phyloP scores from a whole-genome alignment of 1,140 invertebrate genomes.

The Platorchestia sp. region DNA sequence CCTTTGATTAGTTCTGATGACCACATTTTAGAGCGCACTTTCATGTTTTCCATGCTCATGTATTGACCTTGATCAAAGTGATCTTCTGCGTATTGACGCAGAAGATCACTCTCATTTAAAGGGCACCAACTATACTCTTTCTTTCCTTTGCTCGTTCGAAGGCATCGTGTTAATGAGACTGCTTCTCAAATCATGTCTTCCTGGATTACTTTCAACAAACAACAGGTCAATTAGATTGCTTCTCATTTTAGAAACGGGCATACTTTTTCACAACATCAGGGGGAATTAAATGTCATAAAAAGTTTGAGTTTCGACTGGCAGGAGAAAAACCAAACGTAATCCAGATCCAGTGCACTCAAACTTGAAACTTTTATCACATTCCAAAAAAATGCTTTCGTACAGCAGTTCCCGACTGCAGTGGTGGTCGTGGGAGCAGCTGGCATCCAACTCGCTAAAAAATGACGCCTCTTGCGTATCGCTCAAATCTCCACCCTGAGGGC shows the following conservation, averaged over 20 bases:
- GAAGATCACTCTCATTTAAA: too few species aligned
- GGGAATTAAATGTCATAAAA: neutral
- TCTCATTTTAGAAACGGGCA: neutral
- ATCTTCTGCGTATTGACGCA: too few species aligned
- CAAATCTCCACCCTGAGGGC: conserved; percentile 9
- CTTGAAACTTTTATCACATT: neutral
- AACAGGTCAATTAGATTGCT: neutral
- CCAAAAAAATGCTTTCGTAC: neutral
- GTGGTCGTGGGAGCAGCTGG: neutral
- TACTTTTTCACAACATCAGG: neutral
- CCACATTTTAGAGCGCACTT: too few species aligned
- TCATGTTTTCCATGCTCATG: too few species aligned
- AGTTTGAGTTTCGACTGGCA: neutral
- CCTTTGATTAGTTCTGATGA: too few species aligned
- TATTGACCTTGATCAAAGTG: too few species aligned
- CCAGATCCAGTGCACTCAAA: neutral
- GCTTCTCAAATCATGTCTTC: neutral
- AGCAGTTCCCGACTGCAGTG: neutral
- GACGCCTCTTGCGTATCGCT: neutral
- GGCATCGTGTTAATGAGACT: too few species aligned
- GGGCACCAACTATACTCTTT: too few species aligned
- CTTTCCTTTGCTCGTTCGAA: too few species aligned
- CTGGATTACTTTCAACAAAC: neutral
- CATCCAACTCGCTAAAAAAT: neutral
- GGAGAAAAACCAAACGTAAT: neutral